phyloP scores from a whole-genome alignment of 2,113 vertebrate genomes.

The Alethe castanea region DNA sequence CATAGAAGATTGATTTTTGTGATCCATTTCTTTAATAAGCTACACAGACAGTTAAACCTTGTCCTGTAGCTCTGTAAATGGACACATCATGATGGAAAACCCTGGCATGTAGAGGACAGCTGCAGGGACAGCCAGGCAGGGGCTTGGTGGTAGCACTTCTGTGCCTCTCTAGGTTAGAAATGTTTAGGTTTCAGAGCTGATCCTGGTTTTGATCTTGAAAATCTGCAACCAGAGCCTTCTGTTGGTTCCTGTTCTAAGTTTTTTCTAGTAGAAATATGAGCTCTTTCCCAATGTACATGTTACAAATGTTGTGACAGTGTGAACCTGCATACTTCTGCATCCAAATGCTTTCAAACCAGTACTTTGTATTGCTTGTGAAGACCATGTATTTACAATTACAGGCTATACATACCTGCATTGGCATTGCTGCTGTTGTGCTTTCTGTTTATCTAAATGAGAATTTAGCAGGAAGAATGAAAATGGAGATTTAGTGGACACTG shows the following conservation, averaged over 20 bases:
- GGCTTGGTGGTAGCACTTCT: background rate
- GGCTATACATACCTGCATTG: background rate
- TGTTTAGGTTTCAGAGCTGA: background rate
- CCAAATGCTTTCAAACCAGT: background rate
- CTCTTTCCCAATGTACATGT: background rate
- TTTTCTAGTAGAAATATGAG: background rate
- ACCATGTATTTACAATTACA: background rate
- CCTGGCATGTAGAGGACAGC: background rate
- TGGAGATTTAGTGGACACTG: background rate
- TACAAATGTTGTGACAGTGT: background rate
- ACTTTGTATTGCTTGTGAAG: background rate
- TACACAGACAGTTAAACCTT: background rate
- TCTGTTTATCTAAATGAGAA: background rate
- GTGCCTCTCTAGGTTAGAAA: background rate
- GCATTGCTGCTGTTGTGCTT: background rate
- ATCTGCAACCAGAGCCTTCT: background rate
- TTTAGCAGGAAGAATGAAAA: background rate
- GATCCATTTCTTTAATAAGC: background rate
- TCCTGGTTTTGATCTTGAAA: background rate
- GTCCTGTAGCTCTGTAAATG: background rate
- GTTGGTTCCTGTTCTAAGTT: background rate
- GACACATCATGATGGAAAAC: rapidly evolving
- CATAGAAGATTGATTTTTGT: background rate
- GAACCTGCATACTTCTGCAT: background rate
- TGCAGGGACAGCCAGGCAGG: background rate